Percentiles rank a stretch among this genome's conserved stretches.
Evolutionary conservation across 2,113 vertebrate species (phyloP).

Genomic region (Pedetes capensis): DNA sequence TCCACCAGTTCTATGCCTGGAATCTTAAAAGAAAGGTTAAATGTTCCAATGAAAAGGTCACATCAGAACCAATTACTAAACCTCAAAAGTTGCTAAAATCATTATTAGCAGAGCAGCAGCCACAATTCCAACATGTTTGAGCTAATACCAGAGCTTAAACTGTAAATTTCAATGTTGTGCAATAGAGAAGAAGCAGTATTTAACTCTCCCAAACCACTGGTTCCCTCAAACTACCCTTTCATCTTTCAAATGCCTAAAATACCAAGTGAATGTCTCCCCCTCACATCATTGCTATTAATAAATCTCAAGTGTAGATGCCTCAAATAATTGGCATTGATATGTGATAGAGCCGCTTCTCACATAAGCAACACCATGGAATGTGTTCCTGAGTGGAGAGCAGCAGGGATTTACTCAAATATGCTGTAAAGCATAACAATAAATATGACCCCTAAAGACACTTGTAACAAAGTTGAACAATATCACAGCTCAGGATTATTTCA

Average conservation of each 20-base stretch:
- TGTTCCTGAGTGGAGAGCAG: constrained; percentile 22
- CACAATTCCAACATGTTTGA: constrained; percentile 39
- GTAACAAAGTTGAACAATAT: constrained; percentile 29
- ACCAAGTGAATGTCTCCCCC: neutral
- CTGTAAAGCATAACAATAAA: neutral
- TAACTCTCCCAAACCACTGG: neutral
- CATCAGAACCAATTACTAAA: constrained; percentile 7
- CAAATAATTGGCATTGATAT: constrained; percentile 53
- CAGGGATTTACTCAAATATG: neutral
- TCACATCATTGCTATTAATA: constrained; percentile 58
- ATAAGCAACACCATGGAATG: neutral
- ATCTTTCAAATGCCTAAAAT: constrained; percentile 58
- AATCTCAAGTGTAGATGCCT: constrained; percentile 52
- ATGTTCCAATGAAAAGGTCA: constrained; percentile 55
- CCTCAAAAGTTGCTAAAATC: constrained; percentile 8
- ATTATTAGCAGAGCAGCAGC: neutral
- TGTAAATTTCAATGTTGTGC: neutral
- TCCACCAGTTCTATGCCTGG: constrained; percentile 24
- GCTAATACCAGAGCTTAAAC: neutral
- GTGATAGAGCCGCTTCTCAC: constrained; percentile 6
- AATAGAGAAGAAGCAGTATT: neutral
- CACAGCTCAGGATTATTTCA: constrained; percentile 27
- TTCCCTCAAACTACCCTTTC: constrained; percentile 31
- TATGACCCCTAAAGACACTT: constrained; percentile 26
- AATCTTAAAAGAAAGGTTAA: constrained; percentile 46